Evolutionary conservation across 1,140 invertebrate species (phyloP).

Genomic region (Bradynema listronoti): DNA sequence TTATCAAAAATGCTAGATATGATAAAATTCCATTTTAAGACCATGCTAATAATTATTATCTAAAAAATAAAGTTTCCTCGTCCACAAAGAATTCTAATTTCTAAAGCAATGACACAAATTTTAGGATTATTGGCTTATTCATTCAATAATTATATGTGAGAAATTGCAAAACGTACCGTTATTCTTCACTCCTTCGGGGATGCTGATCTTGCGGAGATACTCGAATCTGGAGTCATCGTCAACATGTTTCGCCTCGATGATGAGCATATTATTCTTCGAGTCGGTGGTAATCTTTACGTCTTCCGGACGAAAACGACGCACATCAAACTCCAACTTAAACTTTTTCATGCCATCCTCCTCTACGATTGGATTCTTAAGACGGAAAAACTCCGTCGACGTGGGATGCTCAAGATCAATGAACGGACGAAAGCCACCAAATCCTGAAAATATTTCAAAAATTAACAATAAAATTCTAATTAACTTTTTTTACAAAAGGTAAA

Average conservation of each 20-base stretch:
- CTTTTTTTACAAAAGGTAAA: too few relatives aligned
- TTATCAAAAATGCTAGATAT: too few relatives aligned
- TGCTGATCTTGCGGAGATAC: conserved; percentile 32
- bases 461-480: too few relatives aligned
- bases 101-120: too few relatives aligned
- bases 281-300: conserved; percentile 33
- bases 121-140: too few relatives aligned
- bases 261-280: conserved; percentile 32
- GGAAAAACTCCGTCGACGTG: conserved; percentile 62
- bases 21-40: too few relatives aligned
- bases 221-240: conserved; percentile 43
- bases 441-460: neutral
- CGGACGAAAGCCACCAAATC: neutral
- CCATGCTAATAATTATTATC: too few relatives aligned
- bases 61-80: too few relatives aligned
- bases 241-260: conserved; percentile 26
- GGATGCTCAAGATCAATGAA: conserved; percentile 15
- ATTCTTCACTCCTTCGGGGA: conserved; percentile 37
- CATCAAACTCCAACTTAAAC: conserved; percentile 42
- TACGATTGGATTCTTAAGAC: conserved; percentile 50
- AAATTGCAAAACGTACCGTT: conserved; percentile 23
- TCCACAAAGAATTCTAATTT: too few relatives aligned
- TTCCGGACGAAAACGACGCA: conserved; percentile 42
- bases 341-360: conserved; percentile 43
- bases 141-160: too few relatives aligned